These are phyloP conservation scores for Drosophila borealis DNA, from an alignment of 2,888 invertebrate species.

Conservation along the genomic window DNA sequence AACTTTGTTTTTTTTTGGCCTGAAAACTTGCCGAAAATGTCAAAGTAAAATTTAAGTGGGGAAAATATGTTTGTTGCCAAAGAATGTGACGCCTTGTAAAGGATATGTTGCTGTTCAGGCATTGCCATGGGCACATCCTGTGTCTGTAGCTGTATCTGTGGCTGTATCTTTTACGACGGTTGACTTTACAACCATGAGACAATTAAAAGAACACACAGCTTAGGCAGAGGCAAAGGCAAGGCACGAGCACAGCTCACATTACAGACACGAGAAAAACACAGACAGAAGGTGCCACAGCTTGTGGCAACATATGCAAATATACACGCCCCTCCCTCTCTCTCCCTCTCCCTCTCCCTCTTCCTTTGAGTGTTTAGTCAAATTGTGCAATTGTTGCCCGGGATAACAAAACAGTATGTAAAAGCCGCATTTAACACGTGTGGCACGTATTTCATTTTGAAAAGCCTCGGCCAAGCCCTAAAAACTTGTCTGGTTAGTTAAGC, in stretches of 20 bases:
- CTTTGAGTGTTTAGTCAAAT: conserved; percentile 49
- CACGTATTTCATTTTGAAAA: conserved; percentile 75
- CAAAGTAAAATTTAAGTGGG: conserved; percentile 49
- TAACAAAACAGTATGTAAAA: conserved; percentile 43
- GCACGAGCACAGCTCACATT: conserved; percentile 26
- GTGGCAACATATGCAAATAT: conserved; percentile 62
- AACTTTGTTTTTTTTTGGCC: conserved; percentile 44
- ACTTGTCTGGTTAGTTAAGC: conserved; percentile 50
- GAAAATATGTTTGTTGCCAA: conserved; percentile 7
- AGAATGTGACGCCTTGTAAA: conserved; percentile 43
- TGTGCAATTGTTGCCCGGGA: conserved; percentile 67
- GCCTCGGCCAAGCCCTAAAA: conserved; percentile 16
- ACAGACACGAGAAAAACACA: conserved; percentile 5
- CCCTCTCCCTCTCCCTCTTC: not conserved
- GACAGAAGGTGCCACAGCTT: conserved; percentile 23
- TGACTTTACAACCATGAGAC: conserved; percentile 50
- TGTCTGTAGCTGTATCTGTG: conserved; percentile 16
- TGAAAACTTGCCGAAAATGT: conserved; percentile 45
- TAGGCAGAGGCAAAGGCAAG: conserved; percentile 14
- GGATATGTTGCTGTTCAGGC: conserved; percentile 45
- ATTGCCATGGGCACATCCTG: conserved; percentile 11
- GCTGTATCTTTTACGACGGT: conserved; percentile 15
- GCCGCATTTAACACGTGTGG: conserved; percentile 73
- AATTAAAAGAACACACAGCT: conserved; percentile 61
- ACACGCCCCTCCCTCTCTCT: conserved; percentile 18